Conservation (phyloP, 2,113 vertebrate genomes). For the Pedionomus torquatus region DNA sequence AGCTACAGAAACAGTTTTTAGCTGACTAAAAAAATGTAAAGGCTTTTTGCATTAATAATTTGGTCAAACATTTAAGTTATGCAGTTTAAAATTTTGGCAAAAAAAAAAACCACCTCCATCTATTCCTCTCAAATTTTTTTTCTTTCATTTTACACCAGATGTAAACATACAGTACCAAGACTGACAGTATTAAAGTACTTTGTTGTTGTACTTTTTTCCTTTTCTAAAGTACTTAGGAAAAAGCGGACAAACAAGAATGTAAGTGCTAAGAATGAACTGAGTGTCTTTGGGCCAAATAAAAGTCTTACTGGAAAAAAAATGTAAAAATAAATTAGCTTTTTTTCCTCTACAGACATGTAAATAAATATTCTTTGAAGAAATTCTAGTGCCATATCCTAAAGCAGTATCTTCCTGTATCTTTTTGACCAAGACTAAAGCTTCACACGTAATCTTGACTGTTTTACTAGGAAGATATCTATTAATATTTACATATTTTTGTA, state of each 20-base stretch:
- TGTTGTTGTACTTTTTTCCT: neutral
- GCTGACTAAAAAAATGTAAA: constrained; percentile 59
- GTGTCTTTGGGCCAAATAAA: constrained; percentile 71
- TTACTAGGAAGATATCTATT: constrained; percentile 42
- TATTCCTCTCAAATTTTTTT: neutral
- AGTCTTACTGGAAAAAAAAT: constrained; percentile 12
- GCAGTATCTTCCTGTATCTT: constrained; percentile 15
- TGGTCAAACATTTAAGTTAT: constrained; percentile 71
- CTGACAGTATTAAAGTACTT: constrained; percentile 29
- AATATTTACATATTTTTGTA: constrained; percentile 64
- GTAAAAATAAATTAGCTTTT: constrained; percentile 46
- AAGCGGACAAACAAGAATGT: neutral
- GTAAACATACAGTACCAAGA: constrained; percentile 63
- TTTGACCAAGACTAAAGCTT: constrained; percentile 33
- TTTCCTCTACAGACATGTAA: constrained; percentile 5
- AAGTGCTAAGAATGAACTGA: constrained; percentile 60
- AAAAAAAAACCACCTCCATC: constrained; percentile 49
- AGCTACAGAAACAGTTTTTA: constrained; percentile 59
- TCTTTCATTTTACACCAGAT: constrained; percentile 41
- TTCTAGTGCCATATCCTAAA: constrained; percentile 37
- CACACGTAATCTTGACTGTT: constrained; percentile 39
- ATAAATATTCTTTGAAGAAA: constrained; percentile 66
- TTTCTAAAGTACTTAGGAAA: constrained; percentile 54
- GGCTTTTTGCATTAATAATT: constrained; percentile 75
- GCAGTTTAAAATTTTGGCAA: constrained; percentile 77